phyloP scores from a whole-genome alignment of 2,888 invertebrate genomes.

The Melanostoma mellinum region DNA sequence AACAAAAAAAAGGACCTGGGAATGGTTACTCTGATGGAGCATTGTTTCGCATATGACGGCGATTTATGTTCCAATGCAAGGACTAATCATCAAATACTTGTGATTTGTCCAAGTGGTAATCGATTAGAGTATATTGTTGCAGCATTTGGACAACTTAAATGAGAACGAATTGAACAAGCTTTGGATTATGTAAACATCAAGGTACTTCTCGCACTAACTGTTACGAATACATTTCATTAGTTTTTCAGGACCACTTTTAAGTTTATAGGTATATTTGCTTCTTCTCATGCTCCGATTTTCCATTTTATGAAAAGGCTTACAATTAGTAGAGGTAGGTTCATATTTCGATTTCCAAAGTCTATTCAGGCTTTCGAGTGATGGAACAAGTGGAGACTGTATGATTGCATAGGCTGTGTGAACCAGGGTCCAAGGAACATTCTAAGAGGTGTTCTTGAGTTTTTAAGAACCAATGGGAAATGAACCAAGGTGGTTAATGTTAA shows the following conservation, averaged over 20 bases:
- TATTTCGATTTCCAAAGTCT: too few relatives aligned
- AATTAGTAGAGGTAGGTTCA: too few relatives aligned
- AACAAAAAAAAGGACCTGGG: background rate
- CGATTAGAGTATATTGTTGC: conserved; percentile 32
- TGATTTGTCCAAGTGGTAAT: conserved; percentile 8
- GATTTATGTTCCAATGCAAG: conserved; percentile 1
- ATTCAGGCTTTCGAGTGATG: too few relatives aligned
- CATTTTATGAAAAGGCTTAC: too few relatives aligned
- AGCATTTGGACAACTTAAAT: background rate
- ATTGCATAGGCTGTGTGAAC: too few relatives aligned
- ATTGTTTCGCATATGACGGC: background rate
- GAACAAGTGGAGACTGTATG: too few relatives aligned
- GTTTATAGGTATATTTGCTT: background rate
- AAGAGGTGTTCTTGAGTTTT: too few relatives aligned
- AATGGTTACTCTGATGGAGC: background rate
- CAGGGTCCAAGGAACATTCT: too few relatives aligned
- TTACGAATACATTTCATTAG: conserved; percentile 3
- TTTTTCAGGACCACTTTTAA: background rate
- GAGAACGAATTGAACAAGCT: background rate
- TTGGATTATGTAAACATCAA: background rate
- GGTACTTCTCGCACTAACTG: background rate
- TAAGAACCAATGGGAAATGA: too few relatives aligned
- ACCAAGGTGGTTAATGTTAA: too few relatives aligned
- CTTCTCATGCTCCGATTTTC: too few relatives aligned
- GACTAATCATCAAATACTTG: conserved; percentile 33